Base-by-base conservation (phyloP, 1,140 invertebrate genomes). In the Pseudomyrmex sp. region DNA sequence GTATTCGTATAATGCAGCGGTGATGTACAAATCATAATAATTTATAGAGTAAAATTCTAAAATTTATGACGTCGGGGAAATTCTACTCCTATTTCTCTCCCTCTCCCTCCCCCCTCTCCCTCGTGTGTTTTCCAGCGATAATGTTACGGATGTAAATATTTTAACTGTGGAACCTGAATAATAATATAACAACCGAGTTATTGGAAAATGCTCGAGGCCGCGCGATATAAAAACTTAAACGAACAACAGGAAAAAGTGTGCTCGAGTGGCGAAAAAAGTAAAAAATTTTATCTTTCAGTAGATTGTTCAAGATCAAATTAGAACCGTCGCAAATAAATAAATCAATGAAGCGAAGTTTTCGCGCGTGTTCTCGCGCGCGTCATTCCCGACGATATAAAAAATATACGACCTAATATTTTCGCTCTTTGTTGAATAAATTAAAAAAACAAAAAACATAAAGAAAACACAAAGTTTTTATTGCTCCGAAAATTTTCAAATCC, bases 21-120 rank as follows among this genome's bases (percentile, higher is more conserved):
- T 13, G 13, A 15, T 12, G 48, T 48, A 44, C 20, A 50, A 12
- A 44, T 68, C 13, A 44, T 69, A 69, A 77, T 77, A 56, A 79
- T 69, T 69, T 52, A 69, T 18, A 26, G 3, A 46, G 9, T 54
- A 44, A 20, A 68, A 77, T 18, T 69, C 13, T n/a, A 56, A 79
- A 69, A 79, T 69, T 79, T 68, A 79, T 48, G 15, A 35, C 44
- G 50, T 9, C n/a, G 46, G 5, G 5, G 50, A 56, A 79, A 69
- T 76, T 52, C 4, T 69, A 69, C 58, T 35, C 35, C 62, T 20
- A 2, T 26, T 26, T 2, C 3, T 26, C 26, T 2, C 2, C 26
- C 3, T 26, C 26, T 3, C 26, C 3, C 26, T 26, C 26, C 3
- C 3, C 23, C 2, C 2, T 26, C 4, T 5, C 35, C 5, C 35